phyloP scores from a whole-genome alignment of 2,797 vertebrate genomes.

The Pristis pectinata region DNA sequence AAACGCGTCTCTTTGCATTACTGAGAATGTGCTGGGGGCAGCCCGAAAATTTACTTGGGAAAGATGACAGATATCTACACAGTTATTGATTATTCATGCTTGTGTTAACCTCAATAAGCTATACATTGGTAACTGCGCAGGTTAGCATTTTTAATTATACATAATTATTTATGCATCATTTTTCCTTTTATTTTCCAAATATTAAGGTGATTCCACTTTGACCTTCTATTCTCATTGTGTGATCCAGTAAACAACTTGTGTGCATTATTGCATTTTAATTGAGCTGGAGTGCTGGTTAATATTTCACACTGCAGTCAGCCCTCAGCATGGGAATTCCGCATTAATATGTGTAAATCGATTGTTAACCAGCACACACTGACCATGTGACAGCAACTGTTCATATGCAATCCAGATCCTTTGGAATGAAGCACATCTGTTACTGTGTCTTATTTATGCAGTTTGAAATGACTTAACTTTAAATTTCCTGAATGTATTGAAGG shows the following conservation, averaged over 20 bases:
- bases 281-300: neutral
- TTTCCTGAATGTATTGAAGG: slow-evolving; percentile 10
- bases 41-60: no score
- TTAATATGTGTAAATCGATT: neutral
- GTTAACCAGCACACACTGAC: neutral
- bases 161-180: neutral
- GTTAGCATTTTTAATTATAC: no score
- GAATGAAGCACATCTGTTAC: neutral
- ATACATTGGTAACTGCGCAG: neutral
- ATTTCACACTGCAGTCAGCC: neutral
- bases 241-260: neutral
- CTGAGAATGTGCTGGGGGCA: no score
- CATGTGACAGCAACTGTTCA: neutral
- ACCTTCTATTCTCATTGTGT: neutral
- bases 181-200: neutral
- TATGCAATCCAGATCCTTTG: neutral
- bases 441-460: neutral
- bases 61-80: no score
- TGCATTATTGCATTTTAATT: neutral
- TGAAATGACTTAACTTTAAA: neutral
- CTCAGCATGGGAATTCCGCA: neutral
- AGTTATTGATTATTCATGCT: neutral
- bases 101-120: neutral
- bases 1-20: no score
- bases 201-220: neutral